Evolutionary conservation across 2,888 invertebrate species (phyloP), one percentile per base, ranked within the genome.

Genomic region (Geophilus truncorum): DNA sequence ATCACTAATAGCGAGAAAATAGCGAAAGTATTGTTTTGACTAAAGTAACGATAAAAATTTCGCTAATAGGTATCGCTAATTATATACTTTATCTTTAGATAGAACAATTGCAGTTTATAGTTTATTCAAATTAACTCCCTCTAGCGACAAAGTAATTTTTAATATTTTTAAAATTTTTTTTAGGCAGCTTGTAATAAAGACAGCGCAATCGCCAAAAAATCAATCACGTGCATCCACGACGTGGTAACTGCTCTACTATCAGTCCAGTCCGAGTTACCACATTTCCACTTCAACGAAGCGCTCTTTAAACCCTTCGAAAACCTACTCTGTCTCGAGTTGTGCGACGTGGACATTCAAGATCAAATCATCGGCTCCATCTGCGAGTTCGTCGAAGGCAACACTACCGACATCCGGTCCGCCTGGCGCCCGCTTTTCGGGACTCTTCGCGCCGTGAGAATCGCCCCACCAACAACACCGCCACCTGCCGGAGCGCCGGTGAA

Each of bases 401-500:
- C 95, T 84, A 93, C 93, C 82, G 96, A 97, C 89, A 96, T 98
- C 62, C 91, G 94, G 83, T 97, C 96, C 0, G 98, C 98, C 0
- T 98, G 98, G 98, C 90, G 97, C 80, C 96, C 98, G 0, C 88
- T 98, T 0, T 98, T 98, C 86, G 96, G 96, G 12, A 96, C 97
- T 0, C 88, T 98, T 70, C 91, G 96, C 23, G 95, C 96, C 75
- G 96, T 97, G 0, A 82, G 90, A 88, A 62, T 23, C 10, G 84
- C 85, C 18, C 83, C 84, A n/a, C 79, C 82, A n/a, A 21, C 23
- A 45, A n/a, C 51, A 30, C 32, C 18, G 9, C 32, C 57, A 18
- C 76, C 51, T 45, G 23, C 21, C 18, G 79, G 25, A n/a, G 23
- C 25, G 21, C 30, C 34, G 7, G 36, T 32, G 34, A 70, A 79